phyloP scores from a whole-genome alignment of 2,113 vertebrate species.

The Corydoras maculifer region DNA sequence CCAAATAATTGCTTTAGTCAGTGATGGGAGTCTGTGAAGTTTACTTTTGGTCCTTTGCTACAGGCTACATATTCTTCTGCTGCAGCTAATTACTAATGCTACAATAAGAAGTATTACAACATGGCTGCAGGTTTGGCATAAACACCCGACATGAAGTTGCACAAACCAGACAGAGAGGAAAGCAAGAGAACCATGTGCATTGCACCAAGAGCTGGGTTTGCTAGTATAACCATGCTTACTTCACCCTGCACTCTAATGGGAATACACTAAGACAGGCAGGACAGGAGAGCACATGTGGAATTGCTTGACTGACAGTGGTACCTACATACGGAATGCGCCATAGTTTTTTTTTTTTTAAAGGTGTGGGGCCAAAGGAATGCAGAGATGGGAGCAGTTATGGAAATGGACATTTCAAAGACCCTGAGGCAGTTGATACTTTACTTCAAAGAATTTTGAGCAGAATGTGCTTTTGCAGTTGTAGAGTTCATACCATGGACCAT shows the following conservation, averaged over 20 bases:
- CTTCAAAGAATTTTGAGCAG: neutral
- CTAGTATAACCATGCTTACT: conserved; percentile 39
- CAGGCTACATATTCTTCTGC: conserved; percentile 17
- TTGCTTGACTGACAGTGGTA: conserved; percentile 40
- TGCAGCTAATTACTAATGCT: conserved; percentile 11
- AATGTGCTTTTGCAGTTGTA: conserved; percentile 9
- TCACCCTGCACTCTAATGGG: conserved; percentile 43
- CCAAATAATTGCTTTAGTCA: conserved; percentile 39
- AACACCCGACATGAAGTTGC: conserved; percentile 10
- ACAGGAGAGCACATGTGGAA: conserved; percentile 44
- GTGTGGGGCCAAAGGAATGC: neutral
- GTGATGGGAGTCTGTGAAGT: conserved; percentile 29
- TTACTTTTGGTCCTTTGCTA: conserved; percentile 21
- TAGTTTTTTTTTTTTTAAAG: neutral
- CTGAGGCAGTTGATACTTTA: neutral
- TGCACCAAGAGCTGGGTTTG: conserved; percentile 29
- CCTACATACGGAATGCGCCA: conserved; percentile 37
- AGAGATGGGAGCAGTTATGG: conserved; percentile 16
- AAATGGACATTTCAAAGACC: conserved; percentile 24
- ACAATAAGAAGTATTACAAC: conserved; percentile 7
- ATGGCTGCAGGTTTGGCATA: neutral
- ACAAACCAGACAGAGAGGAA: conserved; percentile 11
- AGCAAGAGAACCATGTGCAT: conserved; percentile 7
- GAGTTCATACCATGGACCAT: neutral
- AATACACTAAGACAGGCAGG: conserved; percentile 41